These are phyloP conservation scores for Petroica traversi DNA, from an alignment of 2,113 vertebrate species.

Conservation along the genomic window DNA sequence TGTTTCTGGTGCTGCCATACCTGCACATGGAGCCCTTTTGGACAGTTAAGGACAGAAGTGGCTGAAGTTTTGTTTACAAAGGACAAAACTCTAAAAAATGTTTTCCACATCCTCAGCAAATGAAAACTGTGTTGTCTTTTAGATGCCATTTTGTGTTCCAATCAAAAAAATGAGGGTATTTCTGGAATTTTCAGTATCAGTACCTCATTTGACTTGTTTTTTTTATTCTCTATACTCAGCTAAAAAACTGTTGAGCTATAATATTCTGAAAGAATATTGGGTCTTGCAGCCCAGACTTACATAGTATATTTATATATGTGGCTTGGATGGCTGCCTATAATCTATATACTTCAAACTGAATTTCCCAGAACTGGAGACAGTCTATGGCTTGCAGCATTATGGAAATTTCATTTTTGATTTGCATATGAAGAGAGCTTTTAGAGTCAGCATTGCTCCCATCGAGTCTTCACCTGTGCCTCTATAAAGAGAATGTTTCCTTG, in stretches of 20 bases:
- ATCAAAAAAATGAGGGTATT: neutral
- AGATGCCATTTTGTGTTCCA: neutral
- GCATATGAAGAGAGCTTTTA: neutral
- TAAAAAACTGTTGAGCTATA: neutral
- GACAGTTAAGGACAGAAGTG: neutral
- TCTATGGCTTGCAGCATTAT: neutral
- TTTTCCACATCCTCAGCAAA: neutral
- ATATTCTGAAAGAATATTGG: neutral
- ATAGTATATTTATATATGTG: neutral
- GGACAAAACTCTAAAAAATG: neutral
- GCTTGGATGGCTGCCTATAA: neutral
- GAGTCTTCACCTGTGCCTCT: neutral
- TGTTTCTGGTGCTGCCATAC: neutral
- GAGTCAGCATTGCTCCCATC: neutral
- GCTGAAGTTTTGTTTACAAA: neutral
- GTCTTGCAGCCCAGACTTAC: neutral
- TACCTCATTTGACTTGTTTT: neutral
- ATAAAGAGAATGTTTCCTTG: neutral
- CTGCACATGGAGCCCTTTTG: neutral
- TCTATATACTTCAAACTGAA: neutral
- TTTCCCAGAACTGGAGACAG: neutral
- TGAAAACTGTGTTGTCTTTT: neutral
- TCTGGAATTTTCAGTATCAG: neutral
- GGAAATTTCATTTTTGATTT: neutral
- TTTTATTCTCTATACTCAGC: neutral